Evolutionary conservation across 2,797 vertebrate genomes (phyloP).

Genomic region (Anguilla megastoma): DNA sequence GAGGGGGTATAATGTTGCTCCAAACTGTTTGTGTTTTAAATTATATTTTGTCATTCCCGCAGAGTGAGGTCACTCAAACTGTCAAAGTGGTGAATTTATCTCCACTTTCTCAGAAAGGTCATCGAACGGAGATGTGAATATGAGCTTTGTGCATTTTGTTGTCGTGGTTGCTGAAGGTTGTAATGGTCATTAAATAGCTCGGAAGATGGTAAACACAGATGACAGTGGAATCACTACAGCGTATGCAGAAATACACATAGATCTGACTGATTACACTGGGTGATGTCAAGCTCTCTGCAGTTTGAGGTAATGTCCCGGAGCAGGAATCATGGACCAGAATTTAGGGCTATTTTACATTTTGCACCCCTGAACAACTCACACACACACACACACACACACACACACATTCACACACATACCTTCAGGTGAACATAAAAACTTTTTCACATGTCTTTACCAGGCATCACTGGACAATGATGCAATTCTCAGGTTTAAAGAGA

Average conservation of each 20-base stretch:
- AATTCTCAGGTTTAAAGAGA: slow-evolving; percentile 6
- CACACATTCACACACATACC: background rate
- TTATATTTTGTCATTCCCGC: slow-evolving; percentile 56
- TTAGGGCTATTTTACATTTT: background rate
- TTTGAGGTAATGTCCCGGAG: background rate
- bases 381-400: background rate
- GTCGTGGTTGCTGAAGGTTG: background rate
- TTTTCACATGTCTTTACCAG: background rate
- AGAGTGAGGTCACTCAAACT: slow-evolving; percentile 62
- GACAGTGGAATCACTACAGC: background rate
- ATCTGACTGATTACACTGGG: background rate
- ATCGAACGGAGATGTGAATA: background rate
- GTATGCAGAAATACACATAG: background rate
- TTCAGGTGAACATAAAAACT: background rate
- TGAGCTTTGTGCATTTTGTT: background rate
- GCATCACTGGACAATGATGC: background rate
- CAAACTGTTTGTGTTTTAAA: background rate
- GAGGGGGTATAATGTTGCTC: background rate
- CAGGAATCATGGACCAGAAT: background rate
- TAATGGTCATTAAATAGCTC: background rate
- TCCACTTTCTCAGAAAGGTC: slow-evolving; percentile 32
- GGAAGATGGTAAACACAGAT: background rate
- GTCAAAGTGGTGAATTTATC: slow-evolving; percentile 43
- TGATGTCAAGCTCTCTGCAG: background rate
- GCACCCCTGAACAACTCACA: background rate